Evolutionary conservation across 2,113 vertebrate species (phyloP), one percentile per base, ranked within the genome.

Genomic region (Panurus biarmicus): DNA sequence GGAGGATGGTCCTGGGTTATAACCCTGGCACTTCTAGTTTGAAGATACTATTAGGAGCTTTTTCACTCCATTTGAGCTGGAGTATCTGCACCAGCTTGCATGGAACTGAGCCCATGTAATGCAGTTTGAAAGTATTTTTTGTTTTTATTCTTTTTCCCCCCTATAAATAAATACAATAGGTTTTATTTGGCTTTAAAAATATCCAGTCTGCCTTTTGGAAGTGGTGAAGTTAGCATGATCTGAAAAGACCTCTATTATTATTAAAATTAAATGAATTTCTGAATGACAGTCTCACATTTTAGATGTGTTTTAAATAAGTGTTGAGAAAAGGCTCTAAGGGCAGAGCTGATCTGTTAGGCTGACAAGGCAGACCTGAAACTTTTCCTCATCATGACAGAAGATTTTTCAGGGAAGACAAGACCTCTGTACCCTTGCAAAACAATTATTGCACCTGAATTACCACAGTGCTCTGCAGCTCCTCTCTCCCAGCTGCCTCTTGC

Each of bases 381-480:
- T 86, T 81, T 75, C 66, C 51, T 71, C 26, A 66, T 89, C 13
- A 5, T 56, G 73, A 38, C 56, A 94, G 77, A 79, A 74, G 89
- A 57, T 60, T 91, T 83, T 96, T 90, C 72, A 84, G 86, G 38
- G 76, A 90, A 7, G 48, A 75, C 62, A 47, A 51, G 56, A 95
- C 88, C 58, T 91, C 62, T 92, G 85, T 93, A 81, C 53, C 57
- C 74, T 82, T 73, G 66, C 85, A 91, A 94, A 95, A 91, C 89
- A 95, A 94, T 93, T 87, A 88, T 72, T 93, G 69, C 73, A 87
- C 77, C 93, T 88, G 91, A 97, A 93, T 96, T 95, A 80, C 70
- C 38, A 88, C 77, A 69, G 65, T 76, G 42, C 85, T 87, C 67
- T 79, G 80, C 87, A 85, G 31, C 48, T 40, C 60, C 76, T 64